Evolutionary conservation across 2,113 vertebrate genomes (phyloP), one percentile per base, ranked within the genome.

Genomic region (Nipponia nippon): DNA sequence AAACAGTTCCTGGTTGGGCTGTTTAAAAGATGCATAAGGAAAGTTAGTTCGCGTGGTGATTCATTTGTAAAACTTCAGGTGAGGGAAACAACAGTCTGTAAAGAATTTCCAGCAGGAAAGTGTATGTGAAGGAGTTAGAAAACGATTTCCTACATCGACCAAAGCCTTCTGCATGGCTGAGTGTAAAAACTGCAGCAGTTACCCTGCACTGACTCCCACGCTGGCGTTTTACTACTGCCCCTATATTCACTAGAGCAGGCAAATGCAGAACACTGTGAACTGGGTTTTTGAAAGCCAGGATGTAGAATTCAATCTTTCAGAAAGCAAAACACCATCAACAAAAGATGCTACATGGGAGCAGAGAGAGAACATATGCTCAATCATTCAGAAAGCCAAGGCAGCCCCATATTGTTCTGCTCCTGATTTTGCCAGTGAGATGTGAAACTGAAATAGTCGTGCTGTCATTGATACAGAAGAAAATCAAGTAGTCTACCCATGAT

Each of bases 251-350:
- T 27, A 75, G 13, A 91, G 27, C 40, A 76, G 58, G 47, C 44
- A 52, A 67, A 81, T 3, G 6, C 14, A 87, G 73, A 90, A 93
- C 62, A 53, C 38, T 25, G 11, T 82, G 81, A 93, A 52, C 75
- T 42, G 56, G 11, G n/a, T 32, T 79, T 95, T 83, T 87, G 53
- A 97, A 95, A 95, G 75, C 30, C 73, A 76, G 77, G 89, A 95
- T 90, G 81, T 72, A 70, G 84, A 88, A 76, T 66, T 87, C n/a
- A 72, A 3, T 89, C 66, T 42, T 94, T 82, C 71, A 65, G 62
- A 95, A 73, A 70, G 50, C 70, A 95, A 90, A 90, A 53, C 56
- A 65, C 36, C 7, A 5, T 38, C 53, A 89, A 70, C 42, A 81
- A 83, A 89, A 92, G 56, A 47, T 2, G 8, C 46, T 82, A 90